Percentiles rank a stretch among this genome's conserved stretches.
phyloP scores from a whole-genome alignment of 2,113 vertebrate species.

The Catharus fuscescens region DNA sequence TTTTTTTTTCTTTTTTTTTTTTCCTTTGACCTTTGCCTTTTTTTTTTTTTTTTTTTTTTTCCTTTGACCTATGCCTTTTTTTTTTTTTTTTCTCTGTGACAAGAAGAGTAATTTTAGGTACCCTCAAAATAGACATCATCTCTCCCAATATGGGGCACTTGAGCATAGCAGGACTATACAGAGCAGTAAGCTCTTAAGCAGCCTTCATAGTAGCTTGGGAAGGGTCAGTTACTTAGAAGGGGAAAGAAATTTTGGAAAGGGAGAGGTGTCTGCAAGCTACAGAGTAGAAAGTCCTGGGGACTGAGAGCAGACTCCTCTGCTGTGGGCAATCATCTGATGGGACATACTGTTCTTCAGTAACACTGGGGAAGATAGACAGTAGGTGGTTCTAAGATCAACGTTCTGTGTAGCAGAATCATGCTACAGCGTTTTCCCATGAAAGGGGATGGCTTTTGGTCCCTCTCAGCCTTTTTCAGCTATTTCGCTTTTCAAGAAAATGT shows the following conservation, averaged over 20 bases:
- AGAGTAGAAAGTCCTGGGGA: rapidly evolving
- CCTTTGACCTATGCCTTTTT: background rate
- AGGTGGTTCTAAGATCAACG: background rate
- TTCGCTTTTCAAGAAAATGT: background rate
- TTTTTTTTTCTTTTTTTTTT: background rate
- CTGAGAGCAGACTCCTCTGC: background rate
- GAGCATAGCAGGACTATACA: rapidly evolving
- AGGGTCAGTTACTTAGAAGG: background rate
- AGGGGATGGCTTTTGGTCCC: background rate
- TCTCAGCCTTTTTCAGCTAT: background rate
- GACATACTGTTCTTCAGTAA: background rate
- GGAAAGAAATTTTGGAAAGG: background rate
- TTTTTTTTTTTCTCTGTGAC: background rate
- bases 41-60: background rate
- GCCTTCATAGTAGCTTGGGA: rapidly evolving
- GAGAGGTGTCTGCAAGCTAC: background rate
- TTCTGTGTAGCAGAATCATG: background rate
- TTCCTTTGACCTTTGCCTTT: too few species aligned
- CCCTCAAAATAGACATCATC: background rate
- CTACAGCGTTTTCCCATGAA: background rate
- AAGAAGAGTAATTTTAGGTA: background rate
- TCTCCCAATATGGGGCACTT: background rate
- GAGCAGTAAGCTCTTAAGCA: background rate
- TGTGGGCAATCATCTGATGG: background rate
- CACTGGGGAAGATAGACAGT: background rate